Conservation (phyloP, 2,888 invertebrate species). For the Pterostichus niger region DNA sequence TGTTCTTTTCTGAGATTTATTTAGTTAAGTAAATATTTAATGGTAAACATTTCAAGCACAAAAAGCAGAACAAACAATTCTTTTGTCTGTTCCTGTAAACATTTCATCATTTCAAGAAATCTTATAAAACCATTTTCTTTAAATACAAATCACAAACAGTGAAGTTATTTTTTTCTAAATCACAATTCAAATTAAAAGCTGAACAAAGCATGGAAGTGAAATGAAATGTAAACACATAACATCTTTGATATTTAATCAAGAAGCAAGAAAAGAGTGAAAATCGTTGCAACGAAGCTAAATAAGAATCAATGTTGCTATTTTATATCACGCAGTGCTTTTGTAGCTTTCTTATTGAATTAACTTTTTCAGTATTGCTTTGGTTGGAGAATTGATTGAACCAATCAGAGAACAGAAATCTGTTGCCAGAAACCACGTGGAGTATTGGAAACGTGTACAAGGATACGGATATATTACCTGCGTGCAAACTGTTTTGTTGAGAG, state of each 20-base stretch:
- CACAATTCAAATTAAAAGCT: constrained; percentile 3
- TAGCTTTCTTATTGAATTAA: constrained; percentile 25
- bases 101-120: too few species aligned
- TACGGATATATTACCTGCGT: background rate
- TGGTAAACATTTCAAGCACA: too few species aligned
- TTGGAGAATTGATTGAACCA: background rate
- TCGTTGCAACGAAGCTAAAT: constrained; percentile 9
- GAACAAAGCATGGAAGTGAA: background rate
- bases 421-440: background rate
- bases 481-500: too few species aligned
- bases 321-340: constrained; percentile 6
- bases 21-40: too few species aligned
- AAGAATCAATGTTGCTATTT: constrained; percentile 9
- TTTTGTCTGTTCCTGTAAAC: too few species aligned
- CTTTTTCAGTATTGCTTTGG: constrained; percentile 3
- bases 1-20: background rate
- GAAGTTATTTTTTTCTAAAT: background rate
- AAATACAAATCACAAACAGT: background rate
- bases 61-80: too few species aligned
- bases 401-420: background rate
- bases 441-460: too few species aligned
- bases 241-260: background rate
- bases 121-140: constrained; percentile 1
- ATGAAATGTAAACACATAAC: background rate
- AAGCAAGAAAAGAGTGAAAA: background rate